phyloP scores from a whole-genome alignment of 2,113 vertebrate genomes.

The Podarcis cretensis region DNA sequence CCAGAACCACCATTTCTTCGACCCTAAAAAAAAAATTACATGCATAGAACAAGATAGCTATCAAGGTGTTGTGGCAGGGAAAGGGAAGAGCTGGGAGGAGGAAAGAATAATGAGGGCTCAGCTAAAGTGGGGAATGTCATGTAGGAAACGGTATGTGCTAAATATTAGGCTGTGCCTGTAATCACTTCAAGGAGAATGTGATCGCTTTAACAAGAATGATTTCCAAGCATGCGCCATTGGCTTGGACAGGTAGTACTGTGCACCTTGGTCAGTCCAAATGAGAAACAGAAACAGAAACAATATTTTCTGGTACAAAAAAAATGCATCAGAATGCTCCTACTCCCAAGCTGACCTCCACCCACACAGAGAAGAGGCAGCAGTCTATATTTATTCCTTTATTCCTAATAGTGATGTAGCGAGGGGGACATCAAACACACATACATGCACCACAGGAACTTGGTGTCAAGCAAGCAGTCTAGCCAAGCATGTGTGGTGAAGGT shows the following conservation, averaged over 20 bases:
- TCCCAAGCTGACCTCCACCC: conserved; percentile 19
- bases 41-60: background rate
- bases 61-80: background rate
- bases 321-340: background rate
- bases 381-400: background rate
- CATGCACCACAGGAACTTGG: background rate
- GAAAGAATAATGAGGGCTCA: conserved; percentile 17
- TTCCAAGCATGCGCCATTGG: conserved; percentile 23
- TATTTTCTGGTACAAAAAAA: background rate
- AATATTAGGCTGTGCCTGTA: conserved; percentile 51
- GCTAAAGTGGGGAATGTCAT: conserved; percentile 58
- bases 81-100: background rate
- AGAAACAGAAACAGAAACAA: background rate
- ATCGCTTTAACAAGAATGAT: conserved; percentile 47
- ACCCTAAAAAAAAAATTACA: conserved; percentile 5
- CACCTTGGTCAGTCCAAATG: background rate
- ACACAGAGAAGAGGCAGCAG: conserved; percentile 13
- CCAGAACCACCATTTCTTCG: background rate
- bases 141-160: conserved; percentile 55
- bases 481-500: background rate
- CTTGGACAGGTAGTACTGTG: rapidly evolving
- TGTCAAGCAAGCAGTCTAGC: conserved; percentile 8
- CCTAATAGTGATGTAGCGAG: background rate
- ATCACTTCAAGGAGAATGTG: conserved; percentile 1
- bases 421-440: conserved; percentile 16